A percentile compares a stretch with the other conserved stretches of the same genome.
phyloP scores from a whole-genome alignment of 2,113 vertebrate genomes.

The Athene noctua region DNA sequence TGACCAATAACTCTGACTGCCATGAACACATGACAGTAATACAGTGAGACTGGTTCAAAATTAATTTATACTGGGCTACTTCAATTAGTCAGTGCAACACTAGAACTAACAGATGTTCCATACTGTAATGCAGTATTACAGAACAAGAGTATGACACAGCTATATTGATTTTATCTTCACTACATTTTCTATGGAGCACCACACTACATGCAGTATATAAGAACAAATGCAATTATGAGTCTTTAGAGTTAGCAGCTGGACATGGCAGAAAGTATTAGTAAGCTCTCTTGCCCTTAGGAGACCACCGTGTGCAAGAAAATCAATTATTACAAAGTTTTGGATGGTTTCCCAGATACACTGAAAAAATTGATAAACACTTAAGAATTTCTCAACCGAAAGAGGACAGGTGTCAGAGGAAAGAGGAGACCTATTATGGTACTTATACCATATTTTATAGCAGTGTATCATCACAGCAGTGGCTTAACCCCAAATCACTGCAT shows the following conservation, averaged over 20 bases:
- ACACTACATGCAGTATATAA: neutral
- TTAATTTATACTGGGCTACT: neutral
- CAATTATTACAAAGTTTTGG: neutral
- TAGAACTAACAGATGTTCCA: neutral
- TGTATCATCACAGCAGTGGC: neutral
- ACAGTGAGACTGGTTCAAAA: neutral
- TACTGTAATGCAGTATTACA: neutral
- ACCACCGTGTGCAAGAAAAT: neutral
- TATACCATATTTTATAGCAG: neutral
- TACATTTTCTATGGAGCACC: neutral
- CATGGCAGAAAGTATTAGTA: neutral
- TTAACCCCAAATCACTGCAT: neutral
- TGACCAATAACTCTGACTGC: neutral
- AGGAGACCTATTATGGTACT: neutral
- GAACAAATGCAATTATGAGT: neutral
- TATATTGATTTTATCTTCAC: neutral
- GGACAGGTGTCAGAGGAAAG: neutral
- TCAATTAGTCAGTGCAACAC: neutral
- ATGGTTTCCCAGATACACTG: constrained; percentile 4
- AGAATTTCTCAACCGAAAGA: neutral
- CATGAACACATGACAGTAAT: neutral
- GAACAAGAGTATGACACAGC: neutral
- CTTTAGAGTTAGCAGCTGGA: neutral
- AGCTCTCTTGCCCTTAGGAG: neutral
- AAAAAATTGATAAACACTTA: neutral